Conservation (phyloP, 92 coral and sea anemone species). For the Siderastrea siderea region DNA sequence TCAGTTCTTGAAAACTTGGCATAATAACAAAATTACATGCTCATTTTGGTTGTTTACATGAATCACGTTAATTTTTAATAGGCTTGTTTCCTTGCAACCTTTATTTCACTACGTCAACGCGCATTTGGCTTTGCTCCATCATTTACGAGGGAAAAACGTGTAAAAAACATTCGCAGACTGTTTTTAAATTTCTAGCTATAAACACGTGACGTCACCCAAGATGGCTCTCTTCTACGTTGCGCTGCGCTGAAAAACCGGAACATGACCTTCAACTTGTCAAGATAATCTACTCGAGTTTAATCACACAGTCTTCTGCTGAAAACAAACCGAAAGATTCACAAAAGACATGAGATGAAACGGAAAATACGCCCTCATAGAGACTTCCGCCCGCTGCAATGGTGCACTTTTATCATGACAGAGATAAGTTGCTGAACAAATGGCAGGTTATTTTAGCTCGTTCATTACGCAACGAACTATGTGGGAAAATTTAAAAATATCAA, state of each 20-base stretch:
- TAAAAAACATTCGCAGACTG: not conserved
- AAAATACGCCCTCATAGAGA: slow-evolving; percentile 12
- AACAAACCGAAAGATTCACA: slow-evolving; percentile 26
- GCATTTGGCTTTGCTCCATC: no score
- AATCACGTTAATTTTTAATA: no score
- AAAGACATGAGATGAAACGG: slow-evolving; percentile 39
- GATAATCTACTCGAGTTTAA: not conserved
- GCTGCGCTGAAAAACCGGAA: not conserved
- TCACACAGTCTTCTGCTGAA: not conserved
- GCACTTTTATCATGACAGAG: not conserved
- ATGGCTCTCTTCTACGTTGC: not conserved
- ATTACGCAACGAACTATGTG: not conserved
- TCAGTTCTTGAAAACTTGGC: no score
- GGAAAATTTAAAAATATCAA: not conserved
- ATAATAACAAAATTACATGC: no score
- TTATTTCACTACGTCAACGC: not conserved
- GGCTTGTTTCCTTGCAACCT: not conserved
- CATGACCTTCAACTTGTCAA: slow-evolving; percentile 4
- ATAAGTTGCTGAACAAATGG: not conserved
- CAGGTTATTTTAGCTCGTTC: not conserved
- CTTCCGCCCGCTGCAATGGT: slow-evolving; percentile 16
- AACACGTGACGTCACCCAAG: not conserved
- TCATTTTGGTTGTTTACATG: no score
- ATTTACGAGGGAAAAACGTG: not conserved
- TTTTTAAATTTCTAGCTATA: not conserved